These are phyloP conservation scores for Dolichopus griseipennis DNA, from an alignment of 2,888 invertebrate genomes.

Conservation along the genomic window DNA sequence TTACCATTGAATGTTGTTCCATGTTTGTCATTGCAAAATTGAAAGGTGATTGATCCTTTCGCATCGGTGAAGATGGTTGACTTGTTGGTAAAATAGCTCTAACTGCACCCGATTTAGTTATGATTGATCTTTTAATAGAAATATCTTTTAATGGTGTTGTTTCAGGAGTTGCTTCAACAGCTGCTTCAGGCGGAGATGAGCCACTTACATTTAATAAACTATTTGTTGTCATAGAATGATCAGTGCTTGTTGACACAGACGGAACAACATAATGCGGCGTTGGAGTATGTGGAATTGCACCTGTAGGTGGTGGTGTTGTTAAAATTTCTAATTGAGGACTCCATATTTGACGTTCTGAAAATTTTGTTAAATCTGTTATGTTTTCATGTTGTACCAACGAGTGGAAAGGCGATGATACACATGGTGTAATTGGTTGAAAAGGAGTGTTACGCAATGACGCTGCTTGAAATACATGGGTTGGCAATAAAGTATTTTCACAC, in stretches of 20 bases:
- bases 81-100: conserved; percentile 51
- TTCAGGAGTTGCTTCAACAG: conserved; percentile 82
- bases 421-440: conserved; percentile 14
- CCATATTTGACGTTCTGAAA: conserved; percentile 32
- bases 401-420: conserved; percentile 23
- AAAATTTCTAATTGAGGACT: conserved; percentile 40
- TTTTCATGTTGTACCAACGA: conserved; percentile 20
- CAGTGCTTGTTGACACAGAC: conserved; percentile 33
- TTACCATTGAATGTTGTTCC: conserved; percentile 24
- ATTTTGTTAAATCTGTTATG: conserved; percentile 17
- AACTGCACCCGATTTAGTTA: conserved; percentile 50
- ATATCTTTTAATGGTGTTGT: conserved; percentile 70
- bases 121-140: conserved; percentile 32
- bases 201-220: conserved; percentile 46
- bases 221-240: conserved; percentile 21
- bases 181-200: conserved; percentile 74
- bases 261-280: conserved; percentile 46
- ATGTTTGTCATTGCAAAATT: conserved; percentile 39
- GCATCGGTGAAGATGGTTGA: conserved; percentile 62
- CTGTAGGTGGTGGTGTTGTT: conserved; percentile 39
- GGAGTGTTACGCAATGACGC: conserved; percentile 12
- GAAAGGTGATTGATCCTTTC: conserved; percentile 53
- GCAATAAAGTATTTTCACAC: not conserved
- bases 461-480: not conserved
- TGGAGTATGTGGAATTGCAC: conserved; percentile 47